Percentiles rank a stretch among this genome's conserved stretches.
Conservation (phyloP, 1,140 invertebrate species). For the Drosophila kikkawai region DNA sequence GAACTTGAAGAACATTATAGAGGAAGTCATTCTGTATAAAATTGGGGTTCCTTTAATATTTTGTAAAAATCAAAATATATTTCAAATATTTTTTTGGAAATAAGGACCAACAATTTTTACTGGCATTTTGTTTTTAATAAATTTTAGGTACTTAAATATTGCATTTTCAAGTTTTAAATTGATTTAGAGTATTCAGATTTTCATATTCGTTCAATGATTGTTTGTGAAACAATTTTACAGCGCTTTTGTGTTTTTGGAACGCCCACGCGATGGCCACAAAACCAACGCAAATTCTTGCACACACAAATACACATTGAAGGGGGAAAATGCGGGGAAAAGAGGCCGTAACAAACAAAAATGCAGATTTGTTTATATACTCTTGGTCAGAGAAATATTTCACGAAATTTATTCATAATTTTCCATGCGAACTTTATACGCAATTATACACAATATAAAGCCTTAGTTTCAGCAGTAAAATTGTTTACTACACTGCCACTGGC, state of each 20-base stretch:
- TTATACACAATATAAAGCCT: constrained; percentile 33
- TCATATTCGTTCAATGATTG: background rate
- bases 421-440: constrained; percentile 28
- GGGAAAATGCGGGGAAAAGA: constrained; percentile 3
- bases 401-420: constrained; percentile 29
- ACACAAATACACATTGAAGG: constrained; percentile 8
- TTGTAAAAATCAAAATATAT: no score
- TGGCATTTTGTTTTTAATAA: no score
- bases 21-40: no score
- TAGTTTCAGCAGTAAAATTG: constrained; percentile 18
- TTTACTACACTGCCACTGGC: constrained; percentile 14
- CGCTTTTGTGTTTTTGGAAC: constrained; percentile 49
- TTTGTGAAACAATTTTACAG: constrained; percentile 49
- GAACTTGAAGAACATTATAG: background rate
- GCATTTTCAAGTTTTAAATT: background rate
- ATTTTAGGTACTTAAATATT: background rate
- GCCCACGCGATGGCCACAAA: constrained; percentile 53
- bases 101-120: no score
- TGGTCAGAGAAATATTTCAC: constrained; percentile 41
- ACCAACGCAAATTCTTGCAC: constrained; percentile 54
- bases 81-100: no score
- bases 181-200: background rate
- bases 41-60: no score
- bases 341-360: constrained; percentile 25
- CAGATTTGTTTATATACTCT: constrained; percentile 45